Evolutionary conservation across 2,888 invertebrate species (phyloP).

Genomic region (Arge pagana): DNA sequence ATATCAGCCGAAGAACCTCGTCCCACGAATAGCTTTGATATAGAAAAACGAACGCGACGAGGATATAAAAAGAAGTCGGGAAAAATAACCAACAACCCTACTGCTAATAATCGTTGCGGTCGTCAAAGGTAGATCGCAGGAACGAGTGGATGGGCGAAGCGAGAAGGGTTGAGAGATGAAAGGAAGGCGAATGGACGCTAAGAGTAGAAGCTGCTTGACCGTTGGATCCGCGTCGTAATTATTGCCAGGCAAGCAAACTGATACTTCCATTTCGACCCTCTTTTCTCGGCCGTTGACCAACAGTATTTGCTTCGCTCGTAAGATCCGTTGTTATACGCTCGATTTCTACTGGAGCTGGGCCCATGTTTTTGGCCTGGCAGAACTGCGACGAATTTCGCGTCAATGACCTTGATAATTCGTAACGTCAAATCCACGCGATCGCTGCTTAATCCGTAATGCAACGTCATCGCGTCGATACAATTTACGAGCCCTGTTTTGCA

Average conservation of each 20-base stretch:
- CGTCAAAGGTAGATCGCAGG: conserved; percentile 1
- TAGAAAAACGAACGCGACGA: conserved; percentile 8
- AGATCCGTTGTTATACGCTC: too few species aligned
- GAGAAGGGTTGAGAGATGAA: not conserved
- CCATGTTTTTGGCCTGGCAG: too few species aligned
- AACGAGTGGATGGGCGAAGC: not conserved
- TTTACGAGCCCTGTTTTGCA: too few species aligned
- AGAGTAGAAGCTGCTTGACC: not conserved
- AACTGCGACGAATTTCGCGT: too few species aligned
- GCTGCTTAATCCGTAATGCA: too few species aligned
- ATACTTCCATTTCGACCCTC: too few species aligned
- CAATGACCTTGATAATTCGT: too few species aligned
- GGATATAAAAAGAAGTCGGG: not conserved
- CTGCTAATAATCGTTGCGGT: not conserved
- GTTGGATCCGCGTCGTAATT: not conserved
- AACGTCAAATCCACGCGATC: too few species aligned
- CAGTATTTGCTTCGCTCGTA: too few species aligned
- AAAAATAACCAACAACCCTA: conserved; percentile 4
- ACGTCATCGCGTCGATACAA: too few species aligned
- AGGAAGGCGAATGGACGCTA: not conserved
- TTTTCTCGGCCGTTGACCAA: too few species aligned
- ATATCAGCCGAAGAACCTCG: conserved; percentile 9
- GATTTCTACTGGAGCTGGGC: too few species aligned
- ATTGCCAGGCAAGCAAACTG: not conserved
- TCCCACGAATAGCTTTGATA: conserved; percentile 13